phyloP scores from a whole-genome alignment of 2,797 vertebrate genomes.

The Xerus rutilus region DNA sequence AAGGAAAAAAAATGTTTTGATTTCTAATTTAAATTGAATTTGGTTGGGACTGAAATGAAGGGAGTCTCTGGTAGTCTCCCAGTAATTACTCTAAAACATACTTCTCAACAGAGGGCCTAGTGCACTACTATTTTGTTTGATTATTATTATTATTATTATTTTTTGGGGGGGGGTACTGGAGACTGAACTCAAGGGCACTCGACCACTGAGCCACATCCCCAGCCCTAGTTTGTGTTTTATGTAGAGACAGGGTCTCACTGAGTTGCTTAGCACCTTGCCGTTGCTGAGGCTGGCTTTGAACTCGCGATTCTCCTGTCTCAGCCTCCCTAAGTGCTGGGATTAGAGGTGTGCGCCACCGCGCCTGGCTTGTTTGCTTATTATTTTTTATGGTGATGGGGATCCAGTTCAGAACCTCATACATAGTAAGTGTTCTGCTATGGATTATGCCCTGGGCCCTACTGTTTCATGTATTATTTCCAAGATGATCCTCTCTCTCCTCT shows the following conservation, averaged over 20 bases:
- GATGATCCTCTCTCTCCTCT: not conserved
- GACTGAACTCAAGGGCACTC: too few relatives aligned
- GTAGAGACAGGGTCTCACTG: too few relatives aligned
- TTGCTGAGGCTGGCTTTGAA: too few relatives aligned
- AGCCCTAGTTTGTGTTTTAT: too few relatives aligned
- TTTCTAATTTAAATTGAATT: not conserved
- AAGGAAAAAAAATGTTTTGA: not conserved
- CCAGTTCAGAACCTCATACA: not conserved
- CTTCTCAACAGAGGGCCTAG: not conserved
- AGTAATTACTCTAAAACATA: not conserved
- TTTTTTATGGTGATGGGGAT: not conserved
- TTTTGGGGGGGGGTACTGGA: too few relatives aligned
- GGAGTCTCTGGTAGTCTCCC: not conserved
- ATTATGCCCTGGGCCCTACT: fast-evolving
- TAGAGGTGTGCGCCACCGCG: too few relatives aligned
- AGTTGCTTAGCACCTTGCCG: too few relatives aligned
- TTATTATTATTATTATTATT: too few relatives aligned
- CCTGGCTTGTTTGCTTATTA: not conserved
- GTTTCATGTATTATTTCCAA: not conserved
- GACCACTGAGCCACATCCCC: too few relatives aligned
- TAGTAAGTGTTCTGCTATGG: too few relatives aligned
- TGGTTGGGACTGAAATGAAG: not conserved
- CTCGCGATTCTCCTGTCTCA: too few relatives aligned
- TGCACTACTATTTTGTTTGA: not conserved
- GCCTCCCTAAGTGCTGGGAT: too few relatives aligned